Evolutionary conservation across 92 coral and sea anemone genomes (phyloP), one percentile per base, ranked within the genome.

Genomic region (Metridium senile): DNA sequence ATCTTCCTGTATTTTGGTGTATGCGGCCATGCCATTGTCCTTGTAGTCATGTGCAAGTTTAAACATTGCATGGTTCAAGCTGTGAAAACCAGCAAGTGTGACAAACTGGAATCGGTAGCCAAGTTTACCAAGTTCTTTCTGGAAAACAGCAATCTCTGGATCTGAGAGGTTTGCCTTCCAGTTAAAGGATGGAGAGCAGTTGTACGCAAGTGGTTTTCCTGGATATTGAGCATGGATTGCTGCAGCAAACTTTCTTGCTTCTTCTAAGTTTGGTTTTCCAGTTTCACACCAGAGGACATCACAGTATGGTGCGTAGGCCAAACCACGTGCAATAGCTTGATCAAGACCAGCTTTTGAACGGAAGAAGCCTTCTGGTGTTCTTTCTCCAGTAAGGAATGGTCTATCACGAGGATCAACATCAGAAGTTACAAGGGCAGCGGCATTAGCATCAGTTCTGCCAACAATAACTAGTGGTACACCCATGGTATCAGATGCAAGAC

Each of bases 181-280:
- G 97, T 94, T 94, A 79, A 94, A 94, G 0, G 98, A 94, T 20
- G 98, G 98, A 26, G 98, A 94, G 72, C 98, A 94, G 89, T 94
- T 94, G 80, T 94, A 94, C n/a, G 98, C 98, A 4, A 94, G 93
- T 27, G 98, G 98, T 70, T 94, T 94, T 11, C 97, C 98, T 29
- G 98, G 98, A 61, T 81, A 94, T 66, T 71, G 62, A 16, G 97
- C 90, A 74, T 94, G 98, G 74, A 94, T 80, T 31, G 94, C 97
- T 49, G 89, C 82, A 21, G 98, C 97, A 86, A 94, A 94, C 73
- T 85, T 67, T 66, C 88, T 80, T 8, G 98, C 98, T 80, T 94
- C 98, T 1, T 91, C 90, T 52, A 94, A 83, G 58, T 89, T 89
- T 30, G 98, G 98, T 76, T 92, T 94, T 28, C 89, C 88, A 31